A percentile compares a stretch with the other conserved stretches of the same genome.
phyloP scores from a whole-genome alignment of 2,113 vertebrate genomes.

The Antechinus flavipes region DNA sequence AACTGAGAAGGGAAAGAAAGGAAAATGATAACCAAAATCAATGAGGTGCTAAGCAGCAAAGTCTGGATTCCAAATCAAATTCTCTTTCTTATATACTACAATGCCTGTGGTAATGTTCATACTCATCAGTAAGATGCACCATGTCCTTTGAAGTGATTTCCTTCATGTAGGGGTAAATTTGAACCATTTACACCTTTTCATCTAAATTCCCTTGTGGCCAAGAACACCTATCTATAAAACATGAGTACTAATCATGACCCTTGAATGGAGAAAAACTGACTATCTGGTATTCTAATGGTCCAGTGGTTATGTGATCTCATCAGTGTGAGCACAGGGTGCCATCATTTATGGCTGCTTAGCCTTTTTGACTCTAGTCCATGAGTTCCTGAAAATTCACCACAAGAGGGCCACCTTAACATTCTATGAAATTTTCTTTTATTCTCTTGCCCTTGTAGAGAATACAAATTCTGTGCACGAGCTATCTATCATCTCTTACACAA shows the following conservation, averaged over 20 bases:
- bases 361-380: not conserved
- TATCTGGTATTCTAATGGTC: not conserved
- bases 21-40: too few relatives aligned
- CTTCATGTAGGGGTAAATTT: not conserved
- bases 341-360: not conserved
- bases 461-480: not conserved
- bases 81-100: not conserved
- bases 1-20: not conserved
- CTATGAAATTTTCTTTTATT: not conserved
- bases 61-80: not conserved
- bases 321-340: not conserved
- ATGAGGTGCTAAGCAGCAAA: not conserved
- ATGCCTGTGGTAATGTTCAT: accelerated
- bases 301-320: not conserved
- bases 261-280: not conserved
- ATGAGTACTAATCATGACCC: not conserved
- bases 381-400: not conserved
- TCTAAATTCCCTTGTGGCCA: not conserved
- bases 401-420: not conserved
- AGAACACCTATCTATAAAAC: not conserved
- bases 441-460: not conserved
- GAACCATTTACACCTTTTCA: not conserved
- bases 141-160: not conserved
- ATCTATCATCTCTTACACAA: not conserved
- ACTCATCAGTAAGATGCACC: not conserved